Evolutionary conservation across 92 coral and sea anemone genomes (phyloP).

Genomic region (Palythoa grandis): DNA sequence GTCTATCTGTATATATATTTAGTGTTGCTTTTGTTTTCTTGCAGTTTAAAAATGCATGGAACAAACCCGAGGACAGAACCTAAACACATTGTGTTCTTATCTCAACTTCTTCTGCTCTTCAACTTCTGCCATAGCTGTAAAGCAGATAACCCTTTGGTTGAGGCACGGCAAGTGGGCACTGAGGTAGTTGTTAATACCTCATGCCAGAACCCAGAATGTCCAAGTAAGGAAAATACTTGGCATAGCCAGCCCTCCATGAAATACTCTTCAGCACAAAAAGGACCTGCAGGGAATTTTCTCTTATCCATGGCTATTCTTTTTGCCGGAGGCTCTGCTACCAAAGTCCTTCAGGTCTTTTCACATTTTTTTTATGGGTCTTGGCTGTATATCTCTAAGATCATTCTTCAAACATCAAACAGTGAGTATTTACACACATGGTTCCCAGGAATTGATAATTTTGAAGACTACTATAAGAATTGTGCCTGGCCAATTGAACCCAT

Average conservation of each 20-base stretch:
- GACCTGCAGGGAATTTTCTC: slow-evolving; percentile 42
- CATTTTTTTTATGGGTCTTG: slow-evolving; percentile 48
- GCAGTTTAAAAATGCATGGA: slow-evolving; percentile 26
- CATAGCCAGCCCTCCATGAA: slow-evolving; percentile 42
- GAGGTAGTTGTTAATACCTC: slow-evolving; percentile 26
- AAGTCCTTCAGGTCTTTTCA: slow-evolving; percentile 27
- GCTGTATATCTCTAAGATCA: slow-evolving; percentile 13
- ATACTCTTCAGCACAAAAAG: slow-evolving; percentile 5
- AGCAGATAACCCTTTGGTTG: slow-evolving; percentile 7
- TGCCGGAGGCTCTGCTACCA: slow-evolving; percentile 43
- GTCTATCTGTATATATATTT: not conserved
- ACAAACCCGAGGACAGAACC: slow-evolving; percentile 32
- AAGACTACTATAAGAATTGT: not conserved
- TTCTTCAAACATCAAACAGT: slow-evolving; percentile 14
- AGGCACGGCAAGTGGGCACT: slow-evolving; percentile 30
- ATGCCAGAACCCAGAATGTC: slow-evolving; percentile 27
- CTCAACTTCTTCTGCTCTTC: not conserved
- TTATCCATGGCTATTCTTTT: slow-evolving; percentile 29
- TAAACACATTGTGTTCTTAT: slow-evolving; percentile 39
- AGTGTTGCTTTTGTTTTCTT: slow-evolving; percentile 5
- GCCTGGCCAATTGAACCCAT: not conserved
- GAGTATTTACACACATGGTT: not conserved
- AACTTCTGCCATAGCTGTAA: not conserved
- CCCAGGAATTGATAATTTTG: not conserved
- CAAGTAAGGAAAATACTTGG: slow-evolving; percentile 5